Conservation (phyloP, 2,113 vertebrate genomes). For the Dipodomys ordii region DNA sequence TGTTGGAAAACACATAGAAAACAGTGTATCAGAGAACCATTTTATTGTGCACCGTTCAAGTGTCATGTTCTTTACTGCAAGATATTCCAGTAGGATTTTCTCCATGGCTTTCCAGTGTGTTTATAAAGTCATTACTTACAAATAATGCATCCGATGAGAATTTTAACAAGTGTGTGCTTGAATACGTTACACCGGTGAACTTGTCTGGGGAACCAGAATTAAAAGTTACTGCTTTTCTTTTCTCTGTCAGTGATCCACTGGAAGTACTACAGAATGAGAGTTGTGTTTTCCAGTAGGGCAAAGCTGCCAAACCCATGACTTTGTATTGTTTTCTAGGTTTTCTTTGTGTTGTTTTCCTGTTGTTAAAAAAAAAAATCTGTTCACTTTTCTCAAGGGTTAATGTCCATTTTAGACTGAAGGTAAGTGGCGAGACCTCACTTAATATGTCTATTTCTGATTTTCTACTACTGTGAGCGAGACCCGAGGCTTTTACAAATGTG, state of each 20-base stretch:
- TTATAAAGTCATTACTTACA: not conserved
- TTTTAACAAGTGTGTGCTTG: not conserved
- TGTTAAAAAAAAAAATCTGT: not conserved
- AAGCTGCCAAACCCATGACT: not conserved
- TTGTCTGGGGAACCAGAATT: not conserved
- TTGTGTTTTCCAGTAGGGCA: not conserved
- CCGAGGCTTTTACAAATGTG: not conserved
- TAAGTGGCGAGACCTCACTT: not conserved
- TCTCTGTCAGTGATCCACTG: not conserved
- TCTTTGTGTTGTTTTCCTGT: not conserved
- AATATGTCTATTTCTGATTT: constrained; percentile 5
- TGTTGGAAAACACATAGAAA: constrained; percentile 37
- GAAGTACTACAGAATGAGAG: constrained; percentile 17
- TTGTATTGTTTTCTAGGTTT: not conserved
- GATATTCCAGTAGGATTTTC: not conserved
- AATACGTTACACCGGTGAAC: constrained; percentile 1
- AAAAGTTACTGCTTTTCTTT: not conserved
- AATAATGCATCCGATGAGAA: not conserved
- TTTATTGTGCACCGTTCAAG: not conserved
- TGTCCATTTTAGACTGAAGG: constrained; percentile 19
- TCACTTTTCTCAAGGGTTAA: not conserved
- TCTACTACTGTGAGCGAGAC: not conserved
- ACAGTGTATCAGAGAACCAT: not conserved
- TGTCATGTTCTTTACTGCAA: constrained; percentile 37
- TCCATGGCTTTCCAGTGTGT: not conserved